Percentiles rank a stretch among this genome's conserved stretches.
Conservation (phyloP, 2,113 vertebrate genomes). For the human (Homo sapiens) region GRCh38 chrY:5149501-5150000, state of each 20-base stretch:
- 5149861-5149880: not conserved
- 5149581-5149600: no score
- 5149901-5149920: not conserved
- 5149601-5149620: not conserved
- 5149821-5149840: not conserved
- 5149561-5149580: no score
- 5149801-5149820: not conserved
- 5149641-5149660: not conserved
- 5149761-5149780: not conserved
- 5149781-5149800: not conserved
- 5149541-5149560: not conserved
- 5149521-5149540: not conserved
- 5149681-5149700: not conserved
- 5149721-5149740: not conserved
- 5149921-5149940: not conserved
- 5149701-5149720: not conserved
- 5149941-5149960: not conserved
- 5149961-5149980: not conserved
- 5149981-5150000: not conserved
- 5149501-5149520: not conserved
- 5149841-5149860: not conserved
- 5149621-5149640: not conserved
- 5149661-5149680: not conserved
- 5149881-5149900: not conserved
- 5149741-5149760: not conserved